phyloP scores from a whole-genome alignment of 23 tunicate genomes.

The Phallusia fumigata region DNA sequence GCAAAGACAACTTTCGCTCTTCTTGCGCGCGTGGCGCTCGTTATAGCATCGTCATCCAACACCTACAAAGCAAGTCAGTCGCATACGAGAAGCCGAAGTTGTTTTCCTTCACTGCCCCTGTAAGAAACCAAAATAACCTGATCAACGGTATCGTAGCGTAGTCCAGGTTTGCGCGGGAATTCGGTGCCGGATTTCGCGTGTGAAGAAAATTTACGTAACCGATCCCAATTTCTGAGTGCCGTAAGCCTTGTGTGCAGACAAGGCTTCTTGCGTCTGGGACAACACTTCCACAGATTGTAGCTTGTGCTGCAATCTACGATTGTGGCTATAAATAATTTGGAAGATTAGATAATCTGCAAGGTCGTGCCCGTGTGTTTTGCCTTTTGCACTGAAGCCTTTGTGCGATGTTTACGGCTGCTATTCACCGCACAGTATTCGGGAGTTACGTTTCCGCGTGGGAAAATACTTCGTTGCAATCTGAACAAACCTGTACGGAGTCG shows the following conservation, averaged over 20 bases:
- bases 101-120: not conserved
- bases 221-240: not conserved
- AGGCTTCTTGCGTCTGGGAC: not conserved
- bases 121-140: not conserved
- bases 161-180: not conserved
- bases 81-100: not conserved
- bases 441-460: constrained; percentile 1
- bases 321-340: constrained; percentile 9
- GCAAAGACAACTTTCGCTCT: not conserved
- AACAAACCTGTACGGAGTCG: too few relatives aligned
- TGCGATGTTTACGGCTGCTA: not conserved
- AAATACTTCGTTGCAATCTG: not conserved
- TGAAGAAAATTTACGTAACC: not conserved
- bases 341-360: constrained; percentile 1
- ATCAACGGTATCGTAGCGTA: not conserved
- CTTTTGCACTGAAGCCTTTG: not conserved
- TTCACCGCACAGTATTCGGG: not conserved
- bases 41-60: not conserved
- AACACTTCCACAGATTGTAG: not conserved
- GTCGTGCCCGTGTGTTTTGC: not conserved
- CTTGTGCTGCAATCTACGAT: constrained; percentile 4
- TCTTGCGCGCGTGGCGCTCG: not conserved
- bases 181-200: constrained; percentile 6
- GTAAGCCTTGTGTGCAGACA: not conserved
- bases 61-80: not conserved